These are phyloP conservation scores for Coelopa pilipes DNA, from an alignment of 2,888 invertebrate species.

Conservation along the genomic window DNA sequence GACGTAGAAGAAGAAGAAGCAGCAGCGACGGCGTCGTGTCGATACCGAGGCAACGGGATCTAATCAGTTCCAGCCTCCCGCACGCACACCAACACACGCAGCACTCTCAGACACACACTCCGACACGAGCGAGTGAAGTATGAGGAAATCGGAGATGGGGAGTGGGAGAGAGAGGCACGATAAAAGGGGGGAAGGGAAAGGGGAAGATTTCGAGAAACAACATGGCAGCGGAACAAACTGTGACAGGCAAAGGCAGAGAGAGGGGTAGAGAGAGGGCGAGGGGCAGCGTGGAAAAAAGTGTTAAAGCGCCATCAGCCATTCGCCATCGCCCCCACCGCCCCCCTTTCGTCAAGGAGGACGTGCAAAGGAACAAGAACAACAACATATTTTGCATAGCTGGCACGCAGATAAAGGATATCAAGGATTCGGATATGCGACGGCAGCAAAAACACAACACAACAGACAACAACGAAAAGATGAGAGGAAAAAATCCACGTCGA, in stretches of 20 bases:
- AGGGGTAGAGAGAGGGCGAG: neutral
- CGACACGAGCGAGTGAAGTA: too few relatives aligned
- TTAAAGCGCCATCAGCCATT: too few relatives aligned
- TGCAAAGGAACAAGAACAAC: neutral
- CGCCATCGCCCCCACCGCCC: too few relatives aligned
- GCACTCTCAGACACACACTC: too few relatives aligned
- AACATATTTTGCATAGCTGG: slow-evolving; percentile 22
- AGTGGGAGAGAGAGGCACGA: too few relatives aligned
- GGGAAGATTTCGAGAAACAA: too few relatives aligned
- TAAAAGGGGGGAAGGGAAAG: too few relatives aligned
- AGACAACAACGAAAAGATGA: neutral
- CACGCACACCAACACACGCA: neutral
- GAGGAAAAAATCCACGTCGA: neutral
- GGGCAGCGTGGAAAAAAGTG: neutral
- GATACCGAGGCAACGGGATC: neutral
- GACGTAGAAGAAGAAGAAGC: too few relatives aligned
- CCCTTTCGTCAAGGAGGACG: too few relatives aligned
- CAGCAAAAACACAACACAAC: neutral
- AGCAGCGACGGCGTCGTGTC: neutral
- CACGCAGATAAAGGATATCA: slow-evolving; percentile 20
- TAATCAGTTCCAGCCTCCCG: neutral
- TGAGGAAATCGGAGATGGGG: too few relatives aligned
- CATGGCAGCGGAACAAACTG: too few relatives aligned
- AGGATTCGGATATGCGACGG: slow-evolving; percentile 22
- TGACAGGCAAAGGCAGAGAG: too few relatives aligned